phyloP scores from a whole-genome alignment of 1,140 invertebrate genomes.

The Drosophila kikkawai region DNA sequence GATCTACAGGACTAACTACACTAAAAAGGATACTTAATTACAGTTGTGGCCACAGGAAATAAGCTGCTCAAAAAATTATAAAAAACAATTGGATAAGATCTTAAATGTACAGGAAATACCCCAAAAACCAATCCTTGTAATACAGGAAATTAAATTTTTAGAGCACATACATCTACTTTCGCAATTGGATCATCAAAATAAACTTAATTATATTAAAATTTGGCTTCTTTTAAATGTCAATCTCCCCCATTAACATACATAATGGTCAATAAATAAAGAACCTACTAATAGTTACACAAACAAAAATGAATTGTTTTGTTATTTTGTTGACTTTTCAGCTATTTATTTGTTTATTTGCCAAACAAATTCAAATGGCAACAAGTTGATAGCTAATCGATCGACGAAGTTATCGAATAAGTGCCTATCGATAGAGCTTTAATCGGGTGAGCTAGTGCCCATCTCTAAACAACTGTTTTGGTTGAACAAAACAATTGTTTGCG shows the following conservation, averaged over 20 bases:
- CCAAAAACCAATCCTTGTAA: too few relatives aligned
- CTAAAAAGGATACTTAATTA: neutral
- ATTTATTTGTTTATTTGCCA: constrained; percentile 38
- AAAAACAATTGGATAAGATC: too few relatives aligned
- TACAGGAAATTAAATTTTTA: too few relatives aligned
- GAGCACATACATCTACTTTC: too few relatives aligned
- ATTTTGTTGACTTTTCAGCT: constrained; percentile 23
- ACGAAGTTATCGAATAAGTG: neutral
- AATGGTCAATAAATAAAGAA: constrained; percentile 24
- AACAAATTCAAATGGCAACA: constrained; percentile 10
- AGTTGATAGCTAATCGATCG: constrained; percentile 6
- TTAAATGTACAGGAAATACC: too few relatives aligned
- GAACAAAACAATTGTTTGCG: constrained; percentile 28
- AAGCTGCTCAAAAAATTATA: neutral
- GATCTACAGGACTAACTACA: neutral
- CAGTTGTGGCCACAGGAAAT: neutral
- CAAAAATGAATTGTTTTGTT: constrained; percentile 17
- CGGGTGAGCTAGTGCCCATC: neutral
- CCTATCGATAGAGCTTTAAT: neutral
- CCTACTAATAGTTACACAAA: constrained; percentile 8
- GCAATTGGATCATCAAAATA: neutral
- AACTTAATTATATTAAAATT: neutral
- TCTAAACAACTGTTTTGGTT: constrained; percentile 27
- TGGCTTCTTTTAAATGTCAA: neutral
- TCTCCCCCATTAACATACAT: constrained; percentile 6